Base-by-base conservation (phyloP, 1,140 invertebrate species). In the Zelostemma sp. region DNA sequence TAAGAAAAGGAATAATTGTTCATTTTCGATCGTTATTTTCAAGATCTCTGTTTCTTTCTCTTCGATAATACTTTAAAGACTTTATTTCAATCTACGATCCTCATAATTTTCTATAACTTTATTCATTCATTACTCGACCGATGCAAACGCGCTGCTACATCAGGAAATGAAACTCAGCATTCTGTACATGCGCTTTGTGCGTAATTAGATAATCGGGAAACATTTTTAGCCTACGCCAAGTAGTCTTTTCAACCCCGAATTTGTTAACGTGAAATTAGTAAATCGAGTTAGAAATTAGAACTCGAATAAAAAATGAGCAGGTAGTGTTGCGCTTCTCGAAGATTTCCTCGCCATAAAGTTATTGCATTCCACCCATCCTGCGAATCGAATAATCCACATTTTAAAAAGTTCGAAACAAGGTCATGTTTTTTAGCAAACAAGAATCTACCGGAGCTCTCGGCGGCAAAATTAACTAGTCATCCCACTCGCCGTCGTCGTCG, bases 401-500 rank as follows among this genome's bases (percentile, higher is more conserved):
- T n/a, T n/a, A n/a, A n/a, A n/a, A n/a, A n/a, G n/a, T n/a, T n/a
- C n/a, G n/a, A n/a, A n/a, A n/a, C n/a, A n/a, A n/a, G n/a, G n/a
- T n/a, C n/a, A n/a, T n/a, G n/a, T n/a, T n/a, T n/a, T n/a, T n/a
- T n/a, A n/a, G n/a, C n/a, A n/a, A n/a, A n/a, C n/a, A n/a, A n/a
- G n/a, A n/a, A n/a, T n/a, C n/a, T n/a, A n/a, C n/a, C n/a, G n/a
- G n/a, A n/a, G 17, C 16, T 46, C 18, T 46, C 9, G 18, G 43
- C 43, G 17, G 11, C 49, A 60, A 53, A 69, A 76, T 31, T 45
- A 65, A 66, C 62, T 82, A 89, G 64, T 90, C 87, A 77, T 93
- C 91, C 91, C 91, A 93, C 72, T 93, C 91, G 74, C 90, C 89
- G 46, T 89, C 90, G 35, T 88, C 90, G 19, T 87, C 85, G 64